phyloP scores from a whole-genome alignment of 2,113 vertebrate genomes.

The Urocynchramus pylzowi region DNA sequence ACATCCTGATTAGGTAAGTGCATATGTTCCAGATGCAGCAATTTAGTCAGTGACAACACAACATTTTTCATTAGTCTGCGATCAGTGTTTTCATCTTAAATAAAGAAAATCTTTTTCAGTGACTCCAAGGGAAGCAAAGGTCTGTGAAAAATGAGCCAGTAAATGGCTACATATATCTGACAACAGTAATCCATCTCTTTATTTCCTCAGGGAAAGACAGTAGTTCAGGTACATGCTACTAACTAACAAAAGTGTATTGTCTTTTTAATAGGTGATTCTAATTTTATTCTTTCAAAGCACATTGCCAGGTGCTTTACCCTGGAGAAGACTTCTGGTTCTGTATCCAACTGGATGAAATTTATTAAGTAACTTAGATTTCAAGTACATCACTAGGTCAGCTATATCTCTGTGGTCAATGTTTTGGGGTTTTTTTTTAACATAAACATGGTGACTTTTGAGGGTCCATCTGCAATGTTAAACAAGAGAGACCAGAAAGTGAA shows the following conservation, averaged over 20 bases:
- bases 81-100: background rate
- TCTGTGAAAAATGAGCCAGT: background rate
- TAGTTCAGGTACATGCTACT: background rate
- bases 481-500: background rate
- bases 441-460: background rate
- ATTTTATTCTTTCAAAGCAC: background rate
- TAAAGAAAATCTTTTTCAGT: background rate
- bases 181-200: background rate
- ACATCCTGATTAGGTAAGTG: background rate
- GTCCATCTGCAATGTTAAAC: background rate
- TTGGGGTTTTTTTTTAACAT: background rate
- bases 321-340: background rate
- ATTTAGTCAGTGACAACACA: background rate
- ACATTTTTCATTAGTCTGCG: background rate
- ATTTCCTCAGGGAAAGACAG: background rate
- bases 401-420: background rate
- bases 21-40: rapidly evolving
- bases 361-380: background rate
- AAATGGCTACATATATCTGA: background rate
- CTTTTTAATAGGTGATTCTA: background rate
- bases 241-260: background rate
- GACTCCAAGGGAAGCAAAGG: background rate
- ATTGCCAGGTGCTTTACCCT: background rate
- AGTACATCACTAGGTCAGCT: background rate
- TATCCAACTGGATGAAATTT: background rate